phyloP scores from a whole-genome alignment of 2,113 vertebrate species.

The Corvus hawaiiensis region DNA sequence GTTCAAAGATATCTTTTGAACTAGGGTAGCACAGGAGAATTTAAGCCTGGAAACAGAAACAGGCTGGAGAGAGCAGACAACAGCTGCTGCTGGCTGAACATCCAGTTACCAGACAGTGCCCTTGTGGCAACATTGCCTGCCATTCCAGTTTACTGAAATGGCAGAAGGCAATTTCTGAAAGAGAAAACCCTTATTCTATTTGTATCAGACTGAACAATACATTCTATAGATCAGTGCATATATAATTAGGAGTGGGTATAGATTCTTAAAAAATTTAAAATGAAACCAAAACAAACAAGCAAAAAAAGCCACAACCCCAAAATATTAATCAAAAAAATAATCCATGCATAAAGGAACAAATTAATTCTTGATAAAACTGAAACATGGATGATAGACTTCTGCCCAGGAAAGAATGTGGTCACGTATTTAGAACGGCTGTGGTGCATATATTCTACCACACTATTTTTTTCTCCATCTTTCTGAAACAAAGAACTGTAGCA shows the following conservation, averaged over 20 bases:
- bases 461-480: background rate
- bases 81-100: constrained; percentile 35
- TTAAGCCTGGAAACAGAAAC: constrained; percentile 52
- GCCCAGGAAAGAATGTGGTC: background rate
- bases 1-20: constrained; percentile 66
- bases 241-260: background rate
- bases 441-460: background rate
- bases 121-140: background rate
- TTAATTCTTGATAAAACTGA: background rate
- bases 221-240: background rate
- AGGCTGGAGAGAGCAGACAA: background rate
- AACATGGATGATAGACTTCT: background rate
- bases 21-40: background rate
- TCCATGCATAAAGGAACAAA: background rate
- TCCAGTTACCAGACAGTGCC: background rate
- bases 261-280: background rate
- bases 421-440: background rate
- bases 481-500: background rate
- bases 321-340: background rate
- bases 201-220: background rate
- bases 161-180: background rate
- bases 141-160: background rate
- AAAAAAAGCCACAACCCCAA: background rate
- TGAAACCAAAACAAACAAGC: background rate
- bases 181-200: background rate